Evolutionary conservation across 2,888 invertebrate genomes (phyloP), one percentile per base, ranked within the genome.

Genomic region (Eucera pruinosa): DNA sequence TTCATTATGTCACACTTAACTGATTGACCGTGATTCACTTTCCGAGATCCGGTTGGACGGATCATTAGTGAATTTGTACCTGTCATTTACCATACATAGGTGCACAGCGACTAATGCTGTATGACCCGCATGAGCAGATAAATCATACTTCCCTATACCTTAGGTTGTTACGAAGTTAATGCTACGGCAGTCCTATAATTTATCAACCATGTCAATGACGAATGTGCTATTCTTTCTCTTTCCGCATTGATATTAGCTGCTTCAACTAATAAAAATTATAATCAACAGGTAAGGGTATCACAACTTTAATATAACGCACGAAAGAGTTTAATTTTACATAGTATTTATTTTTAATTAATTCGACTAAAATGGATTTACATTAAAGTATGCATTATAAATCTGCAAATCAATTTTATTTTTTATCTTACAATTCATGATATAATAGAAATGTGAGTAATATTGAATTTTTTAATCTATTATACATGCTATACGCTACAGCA

Each of bases 31-130:
- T 20, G 25, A 57, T 39, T 57, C 39, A 57, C 41, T 57, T n/a
- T 23, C 11, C n/a, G 36, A n/a, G 25, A n/a, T 57, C 25, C 41
- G n/a, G 33, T 25, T n/a, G 45, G 20, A 9, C 11, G 60, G 15
- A 47, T 47, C 60, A 47, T 60, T 60, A 60, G 27, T 20, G 60
- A 47, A 60, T 60, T 45, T 47, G 23, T 60, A 45, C 33, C 55
- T 27, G 60, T 60, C 60, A 47, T 15, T 23, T 47, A 20, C 20
- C 27, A n/a, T 45, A 27, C 30, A 9, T 43, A 15, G 18, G 20
- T 20, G 15, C n/a, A 7, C 18, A 20, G n/a, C 30, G 9, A 45
- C 45, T 41, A 45, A 60, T 47, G 9, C 30, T 33, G 30, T 6
- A 33, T 7, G 13, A 0, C 0, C 6, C 5, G 5, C 6, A 9